Percentiles rank a stretch among this genome's conserved stretches.
Evolutionary conservation across 2,113 vertebrate genomes (phyloP).

Genomic region (Lasiurus borealis): DNA sequence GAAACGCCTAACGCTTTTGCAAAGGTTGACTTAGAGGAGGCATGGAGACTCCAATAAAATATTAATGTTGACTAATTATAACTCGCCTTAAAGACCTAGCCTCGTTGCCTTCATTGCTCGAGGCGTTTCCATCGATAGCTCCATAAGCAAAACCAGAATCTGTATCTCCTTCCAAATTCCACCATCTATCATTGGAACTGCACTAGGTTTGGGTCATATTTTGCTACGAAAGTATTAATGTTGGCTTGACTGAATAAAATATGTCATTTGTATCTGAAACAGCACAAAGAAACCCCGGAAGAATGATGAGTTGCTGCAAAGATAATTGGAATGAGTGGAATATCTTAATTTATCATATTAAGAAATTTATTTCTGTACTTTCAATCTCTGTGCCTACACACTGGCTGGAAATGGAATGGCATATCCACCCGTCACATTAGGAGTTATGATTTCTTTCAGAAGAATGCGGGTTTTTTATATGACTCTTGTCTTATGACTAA

Average conservation of each 20-base stretch:
- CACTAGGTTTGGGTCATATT: conserved; percentile 61
- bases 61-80: not conserved
- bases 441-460: conserved; percentile 77
- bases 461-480: conserved; percentile 45
- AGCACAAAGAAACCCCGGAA: conserved; percentile 60
- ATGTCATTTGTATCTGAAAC: conserved; percentile 67
- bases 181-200: conserved; percentile 61
- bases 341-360: conserved; percentile 69
- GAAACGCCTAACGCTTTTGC: not conserved
- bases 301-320: conserved; percentile 63
- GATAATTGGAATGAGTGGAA: conserved; percentile 13
- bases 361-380: conserved; percentile 55
- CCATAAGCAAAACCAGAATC: conserved; percentile 25
- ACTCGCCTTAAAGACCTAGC: not conserved
- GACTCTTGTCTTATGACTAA: conserved; percentile 78
- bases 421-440: not conserved
- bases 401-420: conserved; percentile 59
- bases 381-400: conserved; percentile 49
- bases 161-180: not conserved
- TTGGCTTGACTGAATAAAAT: conserved; percentile 65
- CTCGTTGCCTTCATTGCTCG: not conserved
- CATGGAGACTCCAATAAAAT: not conserved
- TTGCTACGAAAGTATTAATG: conserved; percentile 71
- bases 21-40: not conserved
- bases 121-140: not conserved